Percentiles rank a stretch among this genome's conserved stretches.
These are phyloP conservation scores for Catonia carolina DNA, from an alignment of 2,888 invertebrate genomes.

Conservation along the genomic window DNA sequence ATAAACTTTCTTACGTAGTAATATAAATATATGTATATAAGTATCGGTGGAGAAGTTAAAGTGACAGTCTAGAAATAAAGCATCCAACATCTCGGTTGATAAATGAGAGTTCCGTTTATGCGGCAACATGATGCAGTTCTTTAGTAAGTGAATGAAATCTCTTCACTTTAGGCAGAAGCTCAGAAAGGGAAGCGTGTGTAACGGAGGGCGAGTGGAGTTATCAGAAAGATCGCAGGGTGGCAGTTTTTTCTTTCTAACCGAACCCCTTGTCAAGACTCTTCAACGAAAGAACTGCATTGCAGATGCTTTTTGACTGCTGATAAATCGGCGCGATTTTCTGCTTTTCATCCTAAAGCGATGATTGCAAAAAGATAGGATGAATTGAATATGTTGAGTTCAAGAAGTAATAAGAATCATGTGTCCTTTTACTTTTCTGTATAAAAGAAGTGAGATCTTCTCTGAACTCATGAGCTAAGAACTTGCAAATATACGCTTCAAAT, in stretches of 20 bases:
- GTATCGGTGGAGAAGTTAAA: too few species aligned
- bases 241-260: background rate
- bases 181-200: background rate
- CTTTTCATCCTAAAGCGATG: background rate
- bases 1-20: too few species aligned
- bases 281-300: conserved; percentile 8
- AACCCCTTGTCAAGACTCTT: background rate
- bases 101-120: conserved; percentile 6
- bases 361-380: too few species aligned
- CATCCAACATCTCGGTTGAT: conserved; percentile 6
- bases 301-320: conserved; percentile 11
- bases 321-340: conserved; percentile 10
- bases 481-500: too few species aligned
- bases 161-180: background rate
- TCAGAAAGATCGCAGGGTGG: conserved; percentile 7
- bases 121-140: conserved; percentile 3
- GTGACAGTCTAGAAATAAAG: background rate
- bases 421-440: too few species aligned
- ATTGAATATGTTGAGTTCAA: too few species aligned
- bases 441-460: too few species aligned
- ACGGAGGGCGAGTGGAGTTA: background rate
- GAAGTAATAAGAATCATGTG: too few species aligned
- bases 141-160: conserved; percentile 11
- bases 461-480: too few species aligned
- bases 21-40: too few species aligned